These are phyloP conservation scores for Philopotamus ludificatus DNA, from an alignment of 1,140 invertebrate species.

Conservation along the genomic window DNA sequence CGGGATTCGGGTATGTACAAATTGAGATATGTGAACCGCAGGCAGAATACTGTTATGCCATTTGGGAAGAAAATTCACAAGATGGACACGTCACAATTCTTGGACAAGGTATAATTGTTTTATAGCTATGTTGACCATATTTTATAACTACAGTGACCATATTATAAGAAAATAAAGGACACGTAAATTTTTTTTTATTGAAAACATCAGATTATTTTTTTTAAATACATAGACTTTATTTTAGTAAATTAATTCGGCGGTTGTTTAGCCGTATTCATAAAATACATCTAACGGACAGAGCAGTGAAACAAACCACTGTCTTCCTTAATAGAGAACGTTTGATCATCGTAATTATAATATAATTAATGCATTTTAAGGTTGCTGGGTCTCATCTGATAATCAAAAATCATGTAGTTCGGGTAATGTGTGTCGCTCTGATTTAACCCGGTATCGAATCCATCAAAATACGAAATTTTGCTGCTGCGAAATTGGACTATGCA, in stretches of 20 bases:
- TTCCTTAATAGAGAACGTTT: too few species aligned
- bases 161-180: too few species aligned
- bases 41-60: slow-evolving; percentile 50
- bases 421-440: slow-evolving; percentile 42
- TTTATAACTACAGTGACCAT: too few species aligned
- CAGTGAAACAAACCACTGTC: too few species aligned
- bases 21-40: slow-evolving; percentile 49
- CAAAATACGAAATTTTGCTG: slow-evolving; percentile 51
- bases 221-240: too few species aligned
- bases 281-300: too few species aligned
- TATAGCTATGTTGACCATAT: neutral
- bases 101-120: slow-evolving; percentile 48
- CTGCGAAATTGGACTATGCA: slow-evolving; percentile 50
- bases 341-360: too few species aligned
- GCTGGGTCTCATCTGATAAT: slow-evolving; percentile 50
- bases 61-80: slow-evolving; percentile 47
- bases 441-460: slow-evolving; percentile 39
- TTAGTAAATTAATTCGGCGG: too few species aligned
- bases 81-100: slow-evolving; percentile 49
- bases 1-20: slow-evolving; percentile 45
- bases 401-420: slow-evolving; percentile 45
- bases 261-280: too few species aligned
- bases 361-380: too few species aligned
- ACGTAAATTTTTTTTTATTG: too few species aligned
- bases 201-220: too few species aligned